These are phyloP conservation scores for Athalia cordata DNA, from an alignment of 2,888 invertebrate genomes.

Conservation along the genomic window DNA sequence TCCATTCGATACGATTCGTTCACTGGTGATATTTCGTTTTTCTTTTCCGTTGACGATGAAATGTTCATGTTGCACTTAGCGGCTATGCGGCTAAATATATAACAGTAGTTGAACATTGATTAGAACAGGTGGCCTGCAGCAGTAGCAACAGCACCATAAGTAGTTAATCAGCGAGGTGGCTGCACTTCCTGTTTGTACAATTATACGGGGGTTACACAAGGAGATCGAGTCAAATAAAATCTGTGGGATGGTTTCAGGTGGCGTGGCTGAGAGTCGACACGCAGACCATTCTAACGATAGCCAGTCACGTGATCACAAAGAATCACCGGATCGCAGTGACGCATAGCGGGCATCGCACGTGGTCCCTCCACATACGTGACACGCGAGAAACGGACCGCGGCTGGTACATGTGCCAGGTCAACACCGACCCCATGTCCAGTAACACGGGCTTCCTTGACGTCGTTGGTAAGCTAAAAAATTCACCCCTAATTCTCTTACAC, in stretches of 20 bases:
- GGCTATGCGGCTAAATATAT: background rate
- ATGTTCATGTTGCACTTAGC: slow-evolving; percentile 1
- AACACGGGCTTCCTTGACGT: slow-evolving; percentile 75
- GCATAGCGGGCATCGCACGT: slow-evolving; percentile 73
- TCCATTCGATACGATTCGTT: background rate
- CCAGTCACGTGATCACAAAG: slow-evolving; percentile 74
- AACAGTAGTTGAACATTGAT: slow-evolving; percentile 1
- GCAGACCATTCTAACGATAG: slow-evolving; percentile 75
- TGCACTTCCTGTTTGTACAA: slow-evolving; percentile 42
- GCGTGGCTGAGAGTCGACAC: slow-evolving; percentile 76
- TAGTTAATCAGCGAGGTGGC: slow-evolving; percentile 40
- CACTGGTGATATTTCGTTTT: background rate
- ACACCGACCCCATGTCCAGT: slow-evolving; percentile 76
- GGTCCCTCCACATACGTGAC: slow-evolving; percentile 74
- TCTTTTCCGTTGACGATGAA: slow-evolving; percentile 17
- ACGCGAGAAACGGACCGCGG: slow-evolving; percentile 74
- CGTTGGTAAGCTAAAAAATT: slow-evolving; percentile 70
- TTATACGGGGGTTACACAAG: slow-evolving; percentile 41
- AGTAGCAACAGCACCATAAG: too few relatives aligned
- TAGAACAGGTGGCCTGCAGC: slow-evolving; percentile 33
- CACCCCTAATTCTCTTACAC: slow-evolving; percentile 15
- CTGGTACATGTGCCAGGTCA: slow-evolving; percentile 73
- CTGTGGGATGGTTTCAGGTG: slow-evolving; percentile 66
- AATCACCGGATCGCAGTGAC: slow-evolving; percentile 75
- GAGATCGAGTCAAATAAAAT: slow-evolving; percentile 42